Percentiles rank a stretch among this genome's conserved stretches.
phyloP scores from a whole-genome alignment of 1,140 invertebrate genomes.

The Platyscapa corneri region DNA sequence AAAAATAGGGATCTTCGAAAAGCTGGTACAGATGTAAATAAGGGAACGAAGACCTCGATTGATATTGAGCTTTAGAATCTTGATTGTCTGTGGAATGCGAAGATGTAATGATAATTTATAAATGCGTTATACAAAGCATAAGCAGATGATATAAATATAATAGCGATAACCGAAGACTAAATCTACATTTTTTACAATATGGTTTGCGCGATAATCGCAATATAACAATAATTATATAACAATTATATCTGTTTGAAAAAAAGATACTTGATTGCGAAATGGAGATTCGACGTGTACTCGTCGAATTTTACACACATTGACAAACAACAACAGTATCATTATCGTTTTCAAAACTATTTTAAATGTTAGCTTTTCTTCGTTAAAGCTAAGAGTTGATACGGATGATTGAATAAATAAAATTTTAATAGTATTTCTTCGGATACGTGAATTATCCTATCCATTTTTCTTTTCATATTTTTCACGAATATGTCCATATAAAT shows the following conservation, averaged over 20 bases:
- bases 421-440: no score
- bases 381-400: no score
- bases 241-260: background rate
- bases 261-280: background rate
- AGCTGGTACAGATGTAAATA: background rate
- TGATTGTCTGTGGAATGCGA: slow-evolving; percentile 47
- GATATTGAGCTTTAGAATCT: slow-evolving; percentile 27
- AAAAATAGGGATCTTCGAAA: background rate
- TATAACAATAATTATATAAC: background rate
- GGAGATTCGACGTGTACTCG: no score
- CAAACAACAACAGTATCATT: no score
- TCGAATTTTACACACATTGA: no score
- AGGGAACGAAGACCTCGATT: slow-evolving; percentile 35
- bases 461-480: no score
- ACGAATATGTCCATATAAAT: no score
- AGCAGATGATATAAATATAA: slow-evolving; percentile 24
- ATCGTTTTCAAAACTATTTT: no score
- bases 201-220: background rate
- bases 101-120: slow-evolving; percentile 36
- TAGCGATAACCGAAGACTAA: background rate
- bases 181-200: background rate
- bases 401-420: no score
- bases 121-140: slow-evolving; percentile 5
- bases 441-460: no score
- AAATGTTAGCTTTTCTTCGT: no score